phyloP scores from a whole-genome alignment of 2,888 invertebrate genomes.

The Bruchidius siliquastri region DNA sequence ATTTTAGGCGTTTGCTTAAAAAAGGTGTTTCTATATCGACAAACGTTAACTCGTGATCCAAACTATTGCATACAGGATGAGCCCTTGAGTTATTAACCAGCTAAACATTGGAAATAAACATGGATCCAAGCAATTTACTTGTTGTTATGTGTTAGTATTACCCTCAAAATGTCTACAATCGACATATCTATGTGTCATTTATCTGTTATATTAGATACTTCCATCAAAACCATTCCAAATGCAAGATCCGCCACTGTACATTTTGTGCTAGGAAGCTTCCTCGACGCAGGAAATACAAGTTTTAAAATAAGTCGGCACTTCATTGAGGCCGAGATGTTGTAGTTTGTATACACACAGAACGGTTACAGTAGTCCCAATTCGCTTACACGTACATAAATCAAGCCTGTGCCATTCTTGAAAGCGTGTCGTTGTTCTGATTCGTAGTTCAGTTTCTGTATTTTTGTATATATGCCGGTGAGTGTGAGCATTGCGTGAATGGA shows the following conservation, averaged over 20 bases:
- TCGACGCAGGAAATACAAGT: constrained; percentile 39
- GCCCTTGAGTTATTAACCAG: too few relatives aligned
- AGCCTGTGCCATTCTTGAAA: background rate
- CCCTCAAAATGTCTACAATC: too few relatives aligned
- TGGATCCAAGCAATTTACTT: too few relatives aligned
- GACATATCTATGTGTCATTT: too few relatives aligned
- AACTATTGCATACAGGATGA: too few relatives aligned
- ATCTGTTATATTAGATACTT: too few relatives aligned
- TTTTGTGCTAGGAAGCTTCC: constrained; percentile 41
- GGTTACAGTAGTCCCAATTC: constrained; percentile 23
- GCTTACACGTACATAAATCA: constrained; percentile 20
- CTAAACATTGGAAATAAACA: too few relatives aligned
- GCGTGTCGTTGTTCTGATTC: background rate
- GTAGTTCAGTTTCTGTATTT: background rate
- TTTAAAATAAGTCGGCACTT: constrained; percentile 42
- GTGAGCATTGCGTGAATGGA: background rate
- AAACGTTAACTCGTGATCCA: too few relatives aligned
- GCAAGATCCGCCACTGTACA: constrained; percentile 17
- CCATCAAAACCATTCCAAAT: background rate
- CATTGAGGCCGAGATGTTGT: constrained; percentile 28
- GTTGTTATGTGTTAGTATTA: too few relatives aligned
- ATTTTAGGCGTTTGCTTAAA: too few relatives aligned
- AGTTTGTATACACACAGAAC: constrained; percentile 23
- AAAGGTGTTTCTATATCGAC: too few relatives aligned
- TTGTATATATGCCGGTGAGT: background rate